Percentiles rank a stretch among this genome's conserved stretches.
Evolutionary conservation across 92 coral and sea anemone species (phyloP).

Genomic region (Parazoanthus atlanticus): DNA sequence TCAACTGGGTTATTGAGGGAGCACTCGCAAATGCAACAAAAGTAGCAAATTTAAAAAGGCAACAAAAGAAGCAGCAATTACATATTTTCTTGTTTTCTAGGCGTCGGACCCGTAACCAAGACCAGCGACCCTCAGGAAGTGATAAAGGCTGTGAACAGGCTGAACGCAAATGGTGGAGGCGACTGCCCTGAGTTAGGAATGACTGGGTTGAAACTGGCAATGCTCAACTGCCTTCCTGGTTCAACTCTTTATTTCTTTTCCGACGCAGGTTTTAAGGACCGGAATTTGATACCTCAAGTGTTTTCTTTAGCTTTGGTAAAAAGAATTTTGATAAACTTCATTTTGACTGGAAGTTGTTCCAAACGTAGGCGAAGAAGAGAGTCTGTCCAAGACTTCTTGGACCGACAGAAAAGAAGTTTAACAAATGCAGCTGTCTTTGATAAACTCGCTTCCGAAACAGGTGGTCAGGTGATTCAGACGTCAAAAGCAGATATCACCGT

Average conservation of each 20-base stretch:
- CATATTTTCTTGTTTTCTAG: constrained; percentile 2
- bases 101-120: constrained; percentile 62
- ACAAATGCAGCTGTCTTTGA: constrained; percentile 48
- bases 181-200: constrained; percentile 75
- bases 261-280: constrained; percentile 67
- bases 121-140: constrained; percentile 58
- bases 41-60: too few species aligned
- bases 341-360: constrained; percentile 49
- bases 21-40: too few species aligned
- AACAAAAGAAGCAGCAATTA: too few species aligned
- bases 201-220: constrained; percentile 66
- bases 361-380: constrained; percentile 21
- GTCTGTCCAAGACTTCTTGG: not conserved
- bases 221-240: constrained; percentile 57
- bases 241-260: constrained; percentile 53
- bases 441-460: constrained; percentile 59
- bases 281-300: constrained; percentile 39
- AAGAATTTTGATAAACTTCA: constrained; percentile 28
- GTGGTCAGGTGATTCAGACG: constrained; percentile 67
- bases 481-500: constrained; percentile 45
- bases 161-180: constrained; percentile 55
- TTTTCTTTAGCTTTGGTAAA: constrained; percentile 50
- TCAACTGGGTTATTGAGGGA: too few species aligned
- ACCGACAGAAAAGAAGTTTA: constrained; percentile 36
- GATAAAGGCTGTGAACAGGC: constrained; percentile 51